Evolutionary conservation across 2,113 vertebrate species (phyloP), one percentile per base, ranked within the genome.

Genomic region (Eupsittula cactorum): DNA sequence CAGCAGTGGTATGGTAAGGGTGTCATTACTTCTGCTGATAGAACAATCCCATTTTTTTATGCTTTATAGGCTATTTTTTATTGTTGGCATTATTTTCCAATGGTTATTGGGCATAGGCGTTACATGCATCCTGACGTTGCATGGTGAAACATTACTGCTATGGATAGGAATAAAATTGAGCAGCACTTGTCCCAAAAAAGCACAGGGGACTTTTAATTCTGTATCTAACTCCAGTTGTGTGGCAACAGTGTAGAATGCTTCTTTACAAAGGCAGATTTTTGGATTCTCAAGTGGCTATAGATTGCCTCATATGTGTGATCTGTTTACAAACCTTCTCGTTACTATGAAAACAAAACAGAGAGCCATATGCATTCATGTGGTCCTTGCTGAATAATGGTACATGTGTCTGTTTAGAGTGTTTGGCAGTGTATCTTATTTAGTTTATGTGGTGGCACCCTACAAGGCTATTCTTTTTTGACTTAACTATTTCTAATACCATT

Each of bases 331-430:
- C 64, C 76, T 95, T 88, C 95, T 96, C 96, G 98, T 98, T 98
- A 97, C 98, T 96, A 98, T 97, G 98, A 97, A 95, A 96, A 97
- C 97, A 97, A 98, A 98, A 98, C 97, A 98, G 93, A 97, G 88
- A 91, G 83, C 95, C 92, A 79, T 95, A 97, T 91, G 95, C 83
- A 97, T 97, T 97, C 93, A 96, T 97, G 96, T 90, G 85, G 97
- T 95, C 88, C 93, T 96, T 92, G 92, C 95, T 97, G 97, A 97
- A 93, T 97, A 96, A 93, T 92, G 82, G 69, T 97, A 77, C 97
- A 59, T 98, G 97, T 97, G 96, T 97, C 94, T 96, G 84, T 96
- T 97, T 97, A 96, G 44, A 97, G 88, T 64, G 83, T 78, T 95
- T 98, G 97, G 97, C 96, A 95, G 79, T 87, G 77, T 88, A 86